phyloP scores from a whole-genome alignment of 2,888 invertebrate genomes.

The Tachystola acroxantha region DNA sequence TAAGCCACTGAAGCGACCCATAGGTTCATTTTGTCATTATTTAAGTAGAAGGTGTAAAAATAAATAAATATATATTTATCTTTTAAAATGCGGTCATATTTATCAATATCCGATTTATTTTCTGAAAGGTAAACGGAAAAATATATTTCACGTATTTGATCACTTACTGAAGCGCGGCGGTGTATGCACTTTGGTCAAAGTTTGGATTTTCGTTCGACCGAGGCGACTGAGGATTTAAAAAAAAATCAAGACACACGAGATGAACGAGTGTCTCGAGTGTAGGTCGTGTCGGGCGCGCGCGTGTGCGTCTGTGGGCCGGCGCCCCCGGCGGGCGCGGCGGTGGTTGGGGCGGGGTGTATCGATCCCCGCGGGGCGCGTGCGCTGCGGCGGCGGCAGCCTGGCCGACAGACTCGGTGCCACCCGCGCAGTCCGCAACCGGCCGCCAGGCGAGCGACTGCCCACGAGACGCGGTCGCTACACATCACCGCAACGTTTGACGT shows the following conservation, averaged over 20 bases:
- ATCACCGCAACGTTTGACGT: slow-evolving; percentile 53
- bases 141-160: no score
- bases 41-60: no score
- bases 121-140: no score
- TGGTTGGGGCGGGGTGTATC: slow-evolving; percentile 71
- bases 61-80: no score
- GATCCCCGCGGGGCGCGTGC: slow-evolving; percentile 71
- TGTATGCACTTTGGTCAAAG: slow-evolving; percentile 28
- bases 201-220: slow-evolving; percentile 30
- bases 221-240: slow-evolving; percentile 27
- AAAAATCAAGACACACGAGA: slow-evolving; percentile 42
- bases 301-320: slow-evolving; percentile 35
- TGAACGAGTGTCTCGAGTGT: slow-evolving; percentile 34
- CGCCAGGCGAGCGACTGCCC: slow-evolving; percentile 64
- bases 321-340: slow-evolving; percentile 42
- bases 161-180: not conserved
- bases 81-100: no score
- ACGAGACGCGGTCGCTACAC: slow-evolving; percentile 25
- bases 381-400: slow-evolving; percentile 49
- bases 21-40: no score
- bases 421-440: slow-evolving; percentile 71
- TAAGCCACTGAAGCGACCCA: no score
- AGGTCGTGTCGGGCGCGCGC: slow-evolving; percentile 20
- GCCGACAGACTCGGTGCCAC: slow-evolving; percentile 40
- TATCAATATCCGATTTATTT: no score